Conservation (phyloP, 1,140 invertebrate species). For the Zaprionus africanus region DNA sequence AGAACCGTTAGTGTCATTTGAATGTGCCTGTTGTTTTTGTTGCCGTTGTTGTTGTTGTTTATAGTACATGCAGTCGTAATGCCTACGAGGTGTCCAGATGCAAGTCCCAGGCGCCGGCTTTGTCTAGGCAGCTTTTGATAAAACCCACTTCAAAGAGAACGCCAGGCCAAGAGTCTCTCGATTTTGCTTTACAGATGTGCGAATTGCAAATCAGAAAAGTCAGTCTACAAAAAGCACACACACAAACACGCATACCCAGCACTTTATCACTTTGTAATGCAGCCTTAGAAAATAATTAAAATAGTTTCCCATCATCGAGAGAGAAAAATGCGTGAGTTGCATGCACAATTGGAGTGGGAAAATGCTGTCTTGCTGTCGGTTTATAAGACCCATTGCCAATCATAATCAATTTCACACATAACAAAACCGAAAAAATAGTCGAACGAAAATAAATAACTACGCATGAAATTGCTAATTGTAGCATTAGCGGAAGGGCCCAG, state of each 20-base stretch:
- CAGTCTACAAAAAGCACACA: background rate
- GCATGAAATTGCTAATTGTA: conserved; percentile 80
- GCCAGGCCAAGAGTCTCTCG: conserved; percentile 15
- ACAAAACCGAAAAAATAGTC: conserved; percentile 53
- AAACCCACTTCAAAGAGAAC: conserved; percentile 57
- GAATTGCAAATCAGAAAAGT: conserved; percentile 31
- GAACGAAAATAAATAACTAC: conserved; percentile 50
- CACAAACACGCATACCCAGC: background rate
- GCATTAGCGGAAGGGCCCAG: conserved; percentile 61
- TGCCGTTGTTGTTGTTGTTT: conserved; percentile 40
- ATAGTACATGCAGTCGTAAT: conserved; percentile 44
- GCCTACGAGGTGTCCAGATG: conserved; percentile 51
- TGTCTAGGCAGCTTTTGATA: conserved; percentile 47
- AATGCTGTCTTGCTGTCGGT: conserved; percentile 37
- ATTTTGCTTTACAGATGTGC: conserved; percentile 30
- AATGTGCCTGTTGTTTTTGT: conserved; percentile 71
- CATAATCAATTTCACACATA: conserved; percentile 82
- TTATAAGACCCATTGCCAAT: conserved; percentile 69
- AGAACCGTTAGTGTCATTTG: conserved; percentile 82
- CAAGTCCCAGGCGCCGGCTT: conserved; percentile 55
- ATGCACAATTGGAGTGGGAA: conserved; percentile 41
- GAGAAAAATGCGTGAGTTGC: conserved; percentile 12
- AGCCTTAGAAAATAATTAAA: conserved; percentile 23
- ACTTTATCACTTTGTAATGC: conserved; percentile 19
- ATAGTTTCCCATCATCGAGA: conserved; percentile 32